phyloP scores from a whole-genome alignment of 2,113 vertebrate genomes.

The Formicarius rufipectus region DNA sequence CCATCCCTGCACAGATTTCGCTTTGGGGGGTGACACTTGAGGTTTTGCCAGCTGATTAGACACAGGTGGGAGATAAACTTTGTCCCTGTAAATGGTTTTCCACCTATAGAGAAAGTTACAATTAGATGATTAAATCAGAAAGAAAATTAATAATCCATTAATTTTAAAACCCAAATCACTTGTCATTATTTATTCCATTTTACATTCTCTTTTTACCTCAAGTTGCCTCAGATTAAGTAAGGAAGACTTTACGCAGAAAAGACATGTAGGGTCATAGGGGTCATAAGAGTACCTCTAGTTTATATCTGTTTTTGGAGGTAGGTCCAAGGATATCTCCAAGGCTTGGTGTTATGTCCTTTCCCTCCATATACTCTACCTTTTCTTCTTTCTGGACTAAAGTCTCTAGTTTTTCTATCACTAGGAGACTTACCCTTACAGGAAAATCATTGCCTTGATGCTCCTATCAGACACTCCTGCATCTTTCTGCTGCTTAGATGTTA shows the following conservation, averaged over 20 bases:
- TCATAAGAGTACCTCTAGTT: neutral
- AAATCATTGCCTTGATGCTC: neutral
- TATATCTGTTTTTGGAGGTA: neutral
- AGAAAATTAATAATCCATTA: constrained; percentile 25
- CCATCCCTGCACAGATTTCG: neutral
- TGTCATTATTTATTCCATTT: neutral
- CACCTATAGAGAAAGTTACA: constrained; percentile 8
- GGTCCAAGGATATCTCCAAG: neutral
- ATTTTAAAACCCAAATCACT: neutral
- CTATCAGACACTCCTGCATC: neutral
- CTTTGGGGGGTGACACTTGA: constrained; percentile 9
- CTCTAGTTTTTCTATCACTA: neutral
- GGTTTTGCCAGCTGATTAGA: constrained; percentile 31
- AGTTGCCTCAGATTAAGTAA: neutral
- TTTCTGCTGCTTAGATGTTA: neutral
- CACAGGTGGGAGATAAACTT: neutral
- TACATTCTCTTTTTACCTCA: neutral
- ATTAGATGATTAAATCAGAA: constrained; percentile 32
- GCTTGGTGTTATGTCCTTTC: neutral
- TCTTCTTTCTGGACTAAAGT: neutral
- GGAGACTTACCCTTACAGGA: neutral
- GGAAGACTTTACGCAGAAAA: neutral
- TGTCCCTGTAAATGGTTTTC: constrained; percentile 12
- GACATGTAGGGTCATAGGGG: fast-evolving
- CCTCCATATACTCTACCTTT: neutral